Evolutionary conservation across 2,888 invertebrate species (phyloP).

Genomic region (Drosophila bunnanda): DNA sequence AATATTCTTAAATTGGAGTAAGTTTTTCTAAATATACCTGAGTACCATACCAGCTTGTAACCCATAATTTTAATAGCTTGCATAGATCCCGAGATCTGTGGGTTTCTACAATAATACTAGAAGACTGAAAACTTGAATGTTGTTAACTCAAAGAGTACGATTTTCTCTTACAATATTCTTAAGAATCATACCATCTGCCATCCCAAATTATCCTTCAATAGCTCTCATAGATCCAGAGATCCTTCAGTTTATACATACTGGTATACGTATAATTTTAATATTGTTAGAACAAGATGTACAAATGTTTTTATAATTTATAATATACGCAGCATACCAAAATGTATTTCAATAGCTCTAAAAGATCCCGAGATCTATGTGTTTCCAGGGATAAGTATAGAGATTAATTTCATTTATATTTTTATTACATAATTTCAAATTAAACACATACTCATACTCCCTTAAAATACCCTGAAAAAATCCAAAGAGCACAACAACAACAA

Average conservation of each 20-base stretch:
- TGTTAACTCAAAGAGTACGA: too few species aligned
- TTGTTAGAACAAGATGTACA: background rate
- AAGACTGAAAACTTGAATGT: too few species aligned
- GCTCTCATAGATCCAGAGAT: background rate
- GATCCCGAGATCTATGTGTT: background rate
- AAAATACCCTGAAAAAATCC: background rate
- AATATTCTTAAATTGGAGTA: background rate
- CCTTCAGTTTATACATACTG: background rate
- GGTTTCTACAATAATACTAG: too few species aligned
- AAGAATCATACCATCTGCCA: too few species aligned
- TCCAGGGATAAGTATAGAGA: too few species aligned
- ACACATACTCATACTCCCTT: background rate
- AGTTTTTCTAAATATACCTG: too few species aligned
- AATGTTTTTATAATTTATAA: too few species aligned
- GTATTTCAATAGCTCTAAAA: background rate
- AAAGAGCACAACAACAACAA: slow-evolving; percentile 14
- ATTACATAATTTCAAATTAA: background rate
- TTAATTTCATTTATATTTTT: background rate
- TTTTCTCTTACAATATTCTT: too few species aligned
- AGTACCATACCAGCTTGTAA: too few species aligned
- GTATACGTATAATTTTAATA: background rate
- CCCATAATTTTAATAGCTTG: too few species aligned
- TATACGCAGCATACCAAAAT: background rate
- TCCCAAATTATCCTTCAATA: background rate
- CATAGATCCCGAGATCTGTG: too few species aligned